Evolutionary conservation across 2,888 invertebrate species (phyloP).

Genomic region (Aphidoletes aphidimyza): DNA sequence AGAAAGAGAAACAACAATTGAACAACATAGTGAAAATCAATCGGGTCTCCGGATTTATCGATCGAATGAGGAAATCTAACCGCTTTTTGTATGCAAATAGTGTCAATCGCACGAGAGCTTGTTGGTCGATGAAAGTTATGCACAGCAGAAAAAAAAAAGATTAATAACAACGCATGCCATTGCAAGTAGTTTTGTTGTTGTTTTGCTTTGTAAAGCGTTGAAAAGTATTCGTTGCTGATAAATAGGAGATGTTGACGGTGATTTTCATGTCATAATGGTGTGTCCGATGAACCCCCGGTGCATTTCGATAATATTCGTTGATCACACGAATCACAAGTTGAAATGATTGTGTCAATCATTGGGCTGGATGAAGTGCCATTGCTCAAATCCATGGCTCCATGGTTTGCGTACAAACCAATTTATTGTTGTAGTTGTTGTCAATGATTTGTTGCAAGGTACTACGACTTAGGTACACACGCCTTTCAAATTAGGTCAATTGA

Average conservation of each 20-base stretch:
- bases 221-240: too few relatives aligned
- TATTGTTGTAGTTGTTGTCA: too few relatives aligned
- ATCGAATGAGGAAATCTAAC: not conserved
- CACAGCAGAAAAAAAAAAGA: not conserved
- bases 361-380: not conserved
- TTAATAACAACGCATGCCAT: not conserved
- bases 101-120: not conserved
- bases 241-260: too few relatives aligned
- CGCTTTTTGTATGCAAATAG: not conserved
- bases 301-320: too few relatives aligned
- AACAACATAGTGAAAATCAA: not conserved
- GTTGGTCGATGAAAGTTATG: not conserved
- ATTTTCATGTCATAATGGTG: too few relatives aligned
- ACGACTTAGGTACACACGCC: too few relatives aligned
- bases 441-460: too few relatives aligned
- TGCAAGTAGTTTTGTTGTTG: too few relatives aligned
- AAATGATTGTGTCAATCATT: not conserved
- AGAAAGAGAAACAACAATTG: not conserved
- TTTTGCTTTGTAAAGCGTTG: too few relatives aligned
- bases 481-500: conserved; percentile 12
- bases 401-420: too few relatives aligned
- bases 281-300: too few relatives aligned
- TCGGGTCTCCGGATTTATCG: not conserved
- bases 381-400: too few relatives aligned
- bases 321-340: not conserved